phyloP scores from a whole-genome alignment of 2,888 invertebrate genomes.

The Cremastinae sp. region DNA sequence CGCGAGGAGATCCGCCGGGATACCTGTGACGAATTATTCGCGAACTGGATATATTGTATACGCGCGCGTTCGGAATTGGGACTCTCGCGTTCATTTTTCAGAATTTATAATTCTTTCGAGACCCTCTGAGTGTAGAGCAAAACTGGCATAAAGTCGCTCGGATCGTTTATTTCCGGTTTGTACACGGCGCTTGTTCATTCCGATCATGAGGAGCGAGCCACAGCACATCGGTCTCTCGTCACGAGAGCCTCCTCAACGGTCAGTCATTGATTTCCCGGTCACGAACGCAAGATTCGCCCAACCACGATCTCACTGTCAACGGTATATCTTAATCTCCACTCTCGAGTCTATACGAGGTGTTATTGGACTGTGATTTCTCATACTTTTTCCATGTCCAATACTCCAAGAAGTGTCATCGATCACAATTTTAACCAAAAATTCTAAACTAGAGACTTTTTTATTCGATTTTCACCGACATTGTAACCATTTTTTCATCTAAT shows the following conservation, averaged over 20 bases:
- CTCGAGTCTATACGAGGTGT: neutral
- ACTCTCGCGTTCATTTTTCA: conserved; percentile 28
- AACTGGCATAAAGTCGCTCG: conserved; percentile 55
- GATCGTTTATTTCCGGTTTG: conserved; percentile 58
- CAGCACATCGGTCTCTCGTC: conserved; percentile 52
- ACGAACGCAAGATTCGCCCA: conserved; percentile 50
- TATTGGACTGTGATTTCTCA: neutral
- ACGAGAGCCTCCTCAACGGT: conserved; percentile 41
- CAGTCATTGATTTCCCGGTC: conserved; percentile 56
- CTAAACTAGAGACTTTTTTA: no score
- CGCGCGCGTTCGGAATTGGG: no score
- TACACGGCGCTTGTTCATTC: conserved; percentile 31
- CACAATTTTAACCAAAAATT: no score
- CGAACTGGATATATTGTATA: conserved; percentile 13
- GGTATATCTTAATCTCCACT: neutral
- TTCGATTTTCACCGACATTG: no score
- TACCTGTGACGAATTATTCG: conserved; percentile 32
- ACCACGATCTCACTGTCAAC: conserved; percentile 15
- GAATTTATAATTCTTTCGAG: no score
- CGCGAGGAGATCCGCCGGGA: conserved; percentile 20
- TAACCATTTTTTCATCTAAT: no score
- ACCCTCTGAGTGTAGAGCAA: conserved; percentile 33
- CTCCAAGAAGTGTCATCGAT: no score
- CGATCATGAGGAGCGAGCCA: conserved; percentile 21
- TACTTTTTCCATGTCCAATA: neutral